Base-by-base conservation (phyloP, 1,140 invertebrate species). In the Drosophila virilis region DNA sequence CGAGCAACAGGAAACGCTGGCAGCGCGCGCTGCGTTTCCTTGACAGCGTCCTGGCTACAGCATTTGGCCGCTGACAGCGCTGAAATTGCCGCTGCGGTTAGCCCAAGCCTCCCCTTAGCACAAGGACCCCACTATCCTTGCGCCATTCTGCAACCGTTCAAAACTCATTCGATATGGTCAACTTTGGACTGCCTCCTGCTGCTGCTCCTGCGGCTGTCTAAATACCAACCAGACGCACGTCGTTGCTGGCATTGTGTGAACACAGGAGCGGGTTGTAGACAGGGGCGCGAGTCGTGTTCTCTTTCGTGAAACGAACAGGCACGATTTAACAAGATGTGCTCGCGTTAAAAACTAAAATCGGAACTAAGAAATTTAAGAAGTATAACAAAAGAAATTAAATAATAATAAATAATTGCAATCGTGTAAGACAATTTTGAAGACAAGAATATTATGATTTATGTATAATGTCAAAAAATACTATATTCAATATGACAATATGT, bases 21-120 rank as follows among this genome's bases (percentile, higher is more conserved):
- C 48, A 37, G 51, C 33, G 33, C 28, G 13, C 10, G 55, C 64
- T 54, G 70, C 70, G 66, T 74, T 69, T 61, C 71, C 71, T 60
- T 74, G 71, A 74, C 71, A 69, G 61, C 68, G 13, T 17, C 38
- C 57, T 33, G 33, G 50, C 50, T 22, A 46, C 8, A 50, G 40
- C 59, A 65, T 37, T 67, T 50, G 32, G 55, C 33, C 28, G 48
- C 65, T 74, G 71, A 74, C 65, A 74, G 71, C 65, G 22, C 35
- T 61, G 12, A 68, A 73, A 73, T 73, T 60, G 70, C 33, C 55
- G 55, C 17, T 66, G 69, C 45, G 51, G 59, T 64, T 71, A n/a
- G 51, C n/a, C 32, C 13, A 6, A 13, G 15, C 51, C 10, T 13
- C 52, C 10, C 15, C n/a, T 28, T 28, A 28, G 4, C 22, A 5